These are phyloP conservation scores for Meandrina meandrites DNA, from an alignment of 92 coral and sea anemone species.

Conservation along the genomic window DNA sequence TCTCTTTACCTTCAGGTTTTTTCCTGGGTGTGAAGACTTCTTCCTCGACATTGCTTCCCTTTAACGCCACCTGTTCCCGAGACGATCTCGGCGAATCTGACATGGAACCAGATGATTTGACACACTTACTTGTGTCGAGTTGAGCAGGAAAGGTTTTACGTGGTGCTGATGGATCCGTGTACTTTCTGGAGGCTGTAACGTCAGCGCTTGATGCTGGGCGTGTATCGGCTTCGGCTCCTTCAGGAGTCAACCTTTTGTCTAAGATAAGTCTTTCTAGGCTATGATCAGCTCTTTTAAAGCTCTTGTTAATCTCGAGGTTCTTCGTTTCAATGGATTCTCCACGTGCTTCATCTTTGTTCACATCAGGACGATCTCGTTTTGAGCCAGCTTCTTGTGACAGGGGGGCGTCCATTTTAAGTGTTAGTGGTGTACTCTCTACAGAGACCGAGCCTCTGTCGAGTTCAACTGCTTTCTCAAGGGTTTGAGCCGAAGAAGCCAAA, in stretches of 20 bases:
- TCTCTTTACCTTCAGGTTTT: constrained; percentile 40
- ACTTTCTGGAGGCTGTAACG: background rate
- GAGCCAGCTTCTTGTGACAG: background rate
- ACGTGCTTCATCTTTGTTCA: constrained; percentile 20
- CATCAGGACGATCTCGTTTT: constrained; percentile 8
- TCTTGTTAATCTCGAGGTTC: background rate
- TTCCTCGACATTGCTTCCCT: background rate
- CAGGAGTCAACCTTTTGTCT: constrained; percentile 41
- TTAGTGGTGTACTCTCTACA: background rate
- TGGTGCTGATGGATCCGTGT: background rate
- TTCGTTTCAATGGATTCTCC: background rate
- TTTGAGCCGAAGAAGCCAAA: background rate
- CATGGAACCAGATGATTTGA: background rate
- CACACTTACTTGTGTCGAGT: background rate
- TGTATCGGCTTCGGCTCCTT: constrained; percentile 41
- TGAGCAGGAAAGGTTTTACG: background rate
- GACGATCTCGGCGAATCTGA: background rate
- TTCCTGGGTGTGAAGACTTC: background rate
- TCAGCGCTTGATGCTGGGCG: constrained; percentile 35
- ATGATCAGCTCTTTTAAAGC: background rate
- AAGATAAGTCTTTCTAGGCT: constrained; percentile 22
- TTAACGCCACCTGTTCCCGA: background rate
- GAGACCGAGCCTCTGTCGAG: background rate
- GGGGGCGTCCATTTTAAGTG: background rate
- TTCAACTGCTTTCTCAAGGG: background rate